Evolutionary conservation across 2,888 invertebrate genomes (phyloP).

Genomic region (Ophraella communa): DNA sequence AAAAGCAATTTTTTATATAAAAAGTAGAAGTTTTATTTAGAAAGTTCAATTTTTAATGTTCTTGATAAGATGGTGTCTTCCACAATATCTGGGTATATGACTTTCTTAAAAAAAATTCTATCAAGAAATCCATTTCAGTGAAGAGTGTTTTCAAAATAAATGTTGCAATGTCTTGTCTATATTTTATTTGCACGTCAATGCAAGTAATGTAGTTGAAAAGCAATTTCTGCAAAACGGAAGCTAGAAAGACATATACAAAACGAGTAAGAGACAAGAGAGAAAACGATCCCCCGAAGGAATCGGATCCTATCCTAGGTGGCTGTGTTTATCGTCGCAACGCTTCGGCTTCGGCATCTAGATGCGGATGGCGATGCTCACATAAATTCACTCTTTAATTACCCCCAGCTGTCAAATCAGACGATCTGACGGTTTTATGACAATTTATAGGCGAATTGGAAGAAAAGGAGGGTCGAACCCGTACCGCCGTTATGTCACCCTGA

Average conservation of each 20-base stretch:
- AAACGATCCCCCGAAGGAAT: slow-evolving; percentile 43
- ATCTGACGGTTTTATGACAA: slow-evolving; percentile 77
- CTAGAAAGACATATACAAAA: slow-evolving; percentile 28
- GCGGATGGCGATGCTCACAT: slow-evolving; percentile 58
- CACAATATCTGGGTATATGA: no score
- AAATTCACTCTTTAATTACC: slow-evolving; percentile 63
- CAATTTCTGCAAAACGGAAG: not conserved
- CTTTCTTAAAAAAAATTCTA: no score
- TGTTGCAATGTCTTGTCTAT: not conserved
- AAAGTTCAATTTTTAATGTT: no score
- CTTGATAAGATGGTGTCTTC: no score
- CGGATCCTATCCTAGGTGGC: slow-evolving; percentile 39
- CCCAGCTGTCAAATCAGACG: slow-evolving; percentile 72
- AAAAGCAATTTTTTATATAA: no score
- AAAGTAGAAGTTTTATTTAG: no score
- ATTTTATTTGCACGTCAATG: not conserved
- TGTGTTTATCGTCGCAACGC: slow-evolving; percentile 36
- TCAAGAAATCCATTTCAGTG: no score
- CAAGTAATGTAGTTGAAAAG: not conserved
- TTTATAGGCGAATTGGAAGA: slow-evolving; percentile 66
- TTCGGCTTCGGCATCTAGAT: slow-evolving; percentile 52
- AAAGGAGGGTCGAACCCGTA: slow-evolving; percentile 58
- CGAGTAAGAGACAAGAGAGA: slow-evolving; percentile 28
- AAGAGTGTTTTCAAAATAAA: no score
- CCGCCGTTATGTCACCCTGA: slow-evolving; percentile 68